A percentile compares a stretch with the other conserved stretches of the same genome.
phyloP scores from a whole-genome alignment of 2,888 invertebrate species.

The Euzophera pinguis region DNA sequence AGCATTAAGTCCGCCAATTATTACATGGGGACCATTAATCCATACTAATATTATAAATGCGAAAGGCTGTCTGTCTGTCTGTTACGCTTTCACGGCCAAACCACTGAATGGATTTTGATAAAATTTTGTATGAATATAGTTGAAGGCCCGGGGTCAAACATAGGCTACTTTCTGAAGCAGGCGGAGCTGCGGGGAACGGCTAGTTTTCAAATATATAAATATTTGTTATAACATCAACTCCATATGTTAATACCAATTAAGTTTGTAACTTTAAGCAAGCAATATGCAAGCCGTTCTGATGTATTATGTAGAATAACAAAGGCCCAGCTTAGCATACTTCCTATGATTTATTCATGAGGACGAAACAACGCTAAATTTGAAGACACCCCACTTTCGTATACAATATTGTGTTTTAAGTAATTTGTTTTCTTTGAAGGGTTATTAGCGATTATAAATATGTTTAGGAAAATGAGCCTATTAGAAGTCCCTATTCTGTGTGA shows the following conservation, averaged over 20 bases:
- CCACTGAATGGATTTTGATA: no score
- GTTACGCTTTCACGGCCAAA: no score
- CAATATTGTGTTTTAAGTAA: constrained; percentile 64
- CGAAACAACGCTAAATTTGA: constrained; percentile 70
- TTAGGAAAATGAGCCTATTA: not conserved
- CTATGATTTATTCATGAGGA: constrained; percentile 79
- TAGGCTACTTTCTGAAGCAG: no score
- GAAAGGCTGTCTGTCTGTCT: no score
- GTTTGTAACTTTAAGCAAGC: constrained; percentile 73
- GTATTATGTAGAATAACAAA: constrained; percentile 79
- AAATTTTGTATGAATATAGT: no score
- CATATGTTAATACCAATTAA: constrained; percentile 66
- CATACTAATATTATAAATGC: no score
- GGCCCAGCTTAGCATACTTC: constrained; percentile 70
- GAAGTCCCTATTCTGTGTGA: no score
- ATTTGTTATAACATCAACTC: constrained; percentile 15
- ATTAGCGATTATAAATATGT: not conserved
- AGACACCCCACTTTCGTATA: constrained; percentile 64
- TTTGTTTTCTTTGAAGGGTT: constrained; percentile 56
- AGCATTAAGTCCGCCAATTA: no score
- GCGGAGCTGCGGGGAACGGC: no score
- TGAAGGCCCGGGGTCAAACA: no score
- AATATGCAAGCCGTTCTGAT: constrained; percentile 77
- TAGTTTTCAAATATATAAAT: not conserved
- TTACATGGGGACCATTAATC: no score